phyloP scores from a whole-genome alignment of 1,140 invertebrate genomes.

The Trichonephila inaurata region DNA sequence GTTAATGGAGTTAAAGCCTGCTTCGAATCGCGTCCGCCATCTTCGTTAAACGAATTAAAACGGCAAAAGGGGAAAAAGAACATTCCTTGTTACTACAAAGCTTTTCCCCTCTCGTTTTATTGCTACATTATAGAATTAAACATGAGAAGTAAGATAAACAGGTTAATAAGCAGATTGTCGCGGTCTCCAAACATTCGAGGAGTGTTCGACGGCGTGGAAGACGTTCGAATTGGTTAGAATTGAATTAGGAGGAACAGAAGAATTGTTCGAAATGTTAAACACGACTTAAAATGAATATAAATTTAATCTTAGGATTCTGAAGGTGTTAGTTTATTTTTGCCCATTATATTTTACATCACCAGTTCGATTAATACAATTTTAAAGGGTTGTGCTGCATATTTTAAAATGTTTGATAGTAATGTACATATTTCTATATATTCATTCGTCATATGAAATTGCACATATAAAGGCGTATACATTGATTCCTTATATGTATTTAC shows the following conservation, averaged over 20 bases:
- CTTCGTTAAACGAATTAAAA: slow-evolving; percentile 65
- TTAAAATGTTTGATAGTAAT: too few relatives aligned
- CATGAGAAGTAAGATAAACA: slow-evolving; percentile 17
- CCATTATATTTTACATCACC: too few relatives aligned
- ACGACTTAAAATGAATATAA: background rate
- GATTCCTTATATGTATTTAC: too few relatives aligned
- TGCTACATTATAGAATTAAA: slow-evolving; percentile 37
- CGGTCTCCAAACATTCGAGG: background rate
- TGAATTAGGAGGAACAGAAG: background rate
- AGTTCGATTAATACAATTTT: too few relatives aligned
- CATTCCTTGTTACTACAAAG: slow-evolving; percentile 21
- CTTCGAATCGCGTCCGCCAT: slow-evolving; percentile 15
- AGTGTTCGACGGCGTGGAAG: background rate
- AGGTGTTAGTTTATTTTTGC: too few relatives aligned
- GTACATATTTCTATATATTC: too few relatives aligned
- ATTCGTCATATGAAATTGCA: too few relatives aligned
- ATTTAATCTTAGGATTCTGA: too few relatives aligned
- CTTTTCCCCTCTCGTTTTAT: background rate
- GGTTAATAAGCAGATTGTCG: slow-evolving; percentile 35
- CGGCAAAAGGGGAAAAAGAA: background rate
- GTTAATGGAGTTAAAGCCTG: slow-evolving; percentile 65
- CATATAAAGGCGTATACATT: too few relatives aligned
- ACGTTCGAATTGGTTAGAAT: background rate
- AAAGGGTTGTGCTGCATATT: too few relatives aligned
- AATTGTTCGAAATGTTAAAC: background rate